Conservation (phyloP, 2,888 invertebrate genomes). For the Aquatica leii region DNA sequence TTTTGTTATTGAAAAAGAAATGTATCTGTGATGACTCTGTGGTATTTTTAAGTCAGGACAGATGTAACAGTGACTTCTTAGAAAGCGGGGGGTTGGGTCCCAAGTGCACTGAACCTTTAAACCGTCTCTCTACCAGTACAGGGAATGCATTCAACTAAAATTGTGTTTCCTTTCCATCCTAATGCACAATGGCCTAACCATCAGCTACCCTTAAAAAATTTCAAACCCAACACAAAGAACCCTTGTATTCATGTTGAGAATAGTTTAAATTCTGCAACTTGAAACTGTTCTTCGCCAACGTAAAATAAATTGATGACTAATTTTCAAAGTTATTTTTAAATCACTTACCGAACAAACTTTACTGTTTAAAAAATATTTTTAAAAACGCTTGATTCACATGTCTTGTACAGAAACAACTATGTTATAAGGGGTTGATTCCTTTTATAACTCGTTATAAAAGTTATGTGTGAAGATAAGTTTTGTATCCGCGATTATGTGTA, state of each 20-base stretch:
- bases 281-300: background rate
- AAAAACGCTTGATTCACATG: no score
- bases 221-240: conserved; percentile 31
- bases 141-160: conserved; percentile 40
- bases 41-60: conserved; percentile 41
- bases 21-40: conserved; percentile 39
- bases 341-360: background rate
- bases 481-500: conserved; percentile 28
- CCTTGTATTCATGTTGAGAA: conserved; percentile 17
- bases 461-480: conserved; percentile 23
- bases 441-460: conserved; percentile 21
- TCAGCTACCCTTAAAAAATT: conserved; percentile 37
- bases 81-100: conserved; percentile 42
- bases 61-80: conserved; percentile 48
- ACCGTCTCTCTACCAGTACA: conserved; percentile 31
- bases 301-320: background rate
- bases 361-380: no score
- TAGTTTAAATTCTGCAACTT: conserved; percentile 13
- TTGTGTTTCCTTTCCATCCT: conserved; percentile 38
- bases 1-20: conserved; percentile 31
- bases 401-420: background rate
- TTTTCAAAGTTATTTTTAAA: background rate
- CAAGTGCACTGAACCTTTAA: conserved; percentile 45
- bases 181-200: conserved; percentile 38
- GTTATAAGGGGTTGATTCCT: no score